Evolutionary conservation across 2,113 vertebrate species (phyloP), one percentile per base, ranked within the genome.

Genomic region (Silurus asotus): DNA sequence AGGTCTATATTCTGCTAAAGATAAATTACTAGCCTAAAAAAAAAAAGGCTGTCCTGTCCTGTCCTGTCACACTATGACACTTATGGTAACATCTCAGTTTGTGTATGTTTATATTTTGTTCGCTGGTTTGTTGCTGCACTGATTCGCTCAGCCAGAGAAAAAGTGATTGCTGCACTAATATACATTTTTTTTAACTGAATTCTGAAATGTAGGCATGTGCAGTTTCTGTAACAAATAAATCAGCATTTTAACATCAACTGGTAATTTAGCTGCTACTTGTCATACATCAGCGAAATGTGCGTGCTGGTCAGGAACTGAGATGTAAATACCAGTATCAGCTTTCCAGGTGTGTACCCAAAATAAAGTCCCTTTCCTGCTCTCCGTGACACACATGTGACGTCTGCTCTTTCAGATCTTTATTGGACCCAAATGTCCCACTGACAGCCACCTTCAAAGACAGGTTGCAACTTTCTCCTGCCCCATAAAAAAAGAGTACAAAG

Each of bases 381-480:
- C 58, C 13, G 14, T 84, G 86, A 81, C 77, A 67, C 45, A n/a
- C 28, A 58, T 19, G 49, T 89, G 75, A 89, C 78, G 78, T 86
- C 85, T 76, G 83, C 82, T 87, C 84, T 88, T 87, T 86, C 25
- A 89, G 80, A 55, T 77, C 62, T 70, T 75, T 53, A 86, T 83
- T 86, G n/a, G 86, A 86, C 83, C 83, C 76, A 88, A 88, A 87
- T 69, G 83, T 87, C 81, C 59, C 86, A 70, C 67, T 53, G 74
- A 88, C 81, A 84, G 83, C 53, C 69, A 69, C 83, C 88, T 88
- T 92, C 90, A 91, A 87, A 90, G 85, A 56, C 89, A 81, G 53
- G 85, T 85, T 88, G 81, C 84, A 82, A 67, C 84, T 88, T 88
- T 89, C 82, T 87, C 85, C 81, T 67, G 55, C 76, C 64, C 78